These are phyloP conservation scores for Raja brachyura DNA, from an alignment of 2,113 vertebrate genomes.

Conservation along the genomic window DNA sequence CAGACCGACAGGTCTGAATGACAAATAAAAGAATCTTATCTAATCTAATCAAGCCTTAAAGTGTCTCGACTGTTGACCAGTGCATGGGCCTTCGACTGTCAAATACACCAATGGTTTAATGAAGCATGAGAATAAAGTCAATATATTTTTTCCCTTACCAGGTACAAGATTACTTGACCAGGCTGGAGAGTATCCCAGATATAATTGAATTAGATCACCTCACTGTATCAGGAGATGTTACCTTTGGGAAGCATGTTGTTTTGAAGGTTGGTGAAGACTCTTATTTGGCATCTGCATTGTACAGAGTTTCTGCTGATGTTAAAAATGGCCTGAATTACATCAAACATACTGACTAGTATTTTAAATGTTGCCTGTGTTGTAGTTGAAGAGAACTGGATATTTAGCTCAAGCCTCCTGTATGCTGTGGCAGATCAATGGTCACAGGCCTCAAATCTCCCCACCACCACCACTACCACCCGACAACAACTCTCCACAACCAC, in stretches of 20 bases:
- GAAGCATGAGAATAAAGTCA: too few relatives aligned
- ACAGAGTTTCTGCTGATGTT: background rate
- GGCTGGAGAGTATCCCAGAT: slow-evolving; percentile 96
- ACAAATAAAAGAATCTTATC: too few relatives aligned
- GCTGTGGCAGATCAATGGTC: too few relatives aligned
- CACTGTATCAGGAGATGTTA: slow-evolving; percentile 94
- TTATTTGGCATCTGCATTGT: background rate
- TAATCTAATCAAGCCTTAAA: too few relatives aligned
- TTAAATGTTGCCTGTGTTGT: background rate
- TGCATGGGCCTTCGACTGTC: too few relatives aligned
- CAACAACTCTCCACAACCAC: too few relatives aligned
- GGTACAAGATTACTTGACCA: slow-evolving; percentile 90
- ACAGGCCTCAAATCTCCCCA: too few relatives aligned
- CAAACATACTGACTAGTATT: background rate
- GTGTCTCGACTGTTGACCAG: too few relatives aligned
- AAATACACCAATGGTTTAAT: too few relatives aligned
- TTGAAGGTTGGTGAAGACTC: slow-evolving; percentile 70
- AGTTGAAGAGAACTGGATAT: background rate
- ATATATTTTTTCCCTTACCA: slow-evolving; percentile 45
- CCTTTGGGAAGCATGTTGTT: slow-evolving; percentile 90
- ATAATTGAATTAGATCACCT: slow-evolving; percentile 98
- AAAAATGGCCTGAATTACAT: background rate
- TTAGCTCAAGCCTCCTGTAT: background rate
- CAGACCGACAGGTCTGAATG: too few relatives aligned
- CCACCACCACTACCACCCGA: too few relatives aligned